phyloP scores from a whole-genome alignment of 2,113 vertebrate species.

The Picathartes gymnocephalus region DNA sequence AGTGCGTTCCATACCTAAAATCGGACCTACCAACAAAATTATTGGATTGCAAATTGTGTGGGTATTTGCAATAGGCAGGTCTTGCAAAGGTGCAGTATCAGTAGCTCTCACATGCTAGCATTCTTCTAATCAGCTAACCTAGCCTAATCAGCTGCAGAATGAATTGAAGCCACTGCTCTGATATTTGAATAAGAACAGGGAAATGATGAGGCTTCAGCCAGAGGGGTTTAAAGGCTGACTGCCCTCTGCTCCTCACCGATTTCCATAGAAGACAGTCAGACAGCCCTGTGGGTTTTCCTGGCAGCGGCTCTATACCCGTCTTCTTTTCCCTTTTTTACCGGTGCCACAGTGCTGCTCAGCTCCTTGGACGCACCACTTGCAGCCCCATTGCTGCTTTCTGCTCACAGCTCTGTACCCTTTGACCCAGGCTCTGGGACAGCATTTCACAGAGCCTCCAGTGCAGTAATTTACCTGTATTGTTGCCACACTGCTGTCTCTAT shows the following conservation, averaged over 20 bases:
- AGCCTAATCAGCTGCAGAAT: neutral
- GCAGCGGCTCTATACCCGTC: rapidly evolving
- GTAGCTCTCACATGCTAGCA: neutral
- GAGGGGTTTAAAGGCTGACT: neutral
- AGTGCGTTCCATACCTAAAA: neutral
- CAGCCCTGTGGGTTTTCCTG: neutral
- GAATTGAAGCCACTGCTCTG: neutral
- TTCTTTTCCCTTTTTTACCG: neutral
- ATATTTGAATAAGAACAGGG: neutral
- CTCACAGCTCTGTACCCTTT: neutral
- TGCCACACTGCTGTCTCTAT: neutral
- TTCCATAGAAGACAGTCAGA: neutral
- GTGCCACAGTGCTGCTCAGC: neutral
- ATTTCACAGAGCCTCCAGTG: rapidly evolving
- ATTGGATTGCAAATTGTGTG: neutral
- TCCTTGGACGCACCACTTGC: no score
- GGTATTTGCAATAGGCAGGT: neutral
- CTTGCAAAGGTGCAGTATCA: neutral
- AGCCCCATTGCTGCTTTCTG: neutral
- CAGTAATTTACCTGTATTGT: neutral
- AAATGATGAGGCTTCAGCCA: neutral
- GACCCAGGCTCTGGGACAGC: neutral
- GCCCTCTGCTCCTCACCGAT: neutral
- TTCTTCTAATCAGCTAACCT: neutral
- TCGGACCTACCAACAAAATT: no score